A percentile compares a stretch with the other conserved stretches of the same genome.
phyloP scores from a whole-genome alignment of 2,113 vertebrate genomes.

The Leucoraja erinaceus region DNA sequence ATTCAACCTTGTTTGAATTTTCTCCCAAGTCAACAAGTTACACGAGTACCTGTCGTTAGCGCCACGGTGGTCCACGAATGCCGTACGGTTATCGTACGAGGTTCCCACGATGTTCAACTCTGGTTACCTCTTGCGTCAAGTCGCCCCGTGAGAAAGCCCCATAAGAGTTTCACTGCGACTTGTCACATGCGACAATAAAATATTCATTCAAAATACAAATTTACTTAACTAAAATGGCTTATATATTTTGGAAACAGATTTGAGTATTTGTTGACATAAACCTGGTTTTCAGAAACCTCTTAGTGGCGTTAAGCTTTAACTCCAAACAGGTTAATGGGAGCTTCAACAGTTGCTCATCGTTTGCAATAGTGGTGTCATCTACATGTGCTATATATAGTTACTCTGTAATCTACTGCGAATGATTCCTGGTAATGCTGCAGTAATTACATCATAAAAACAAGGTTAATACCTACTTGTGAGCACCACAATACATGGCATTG shows the following conservation, averaged over 20 bases:
- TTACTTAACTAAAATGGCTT: neutral
- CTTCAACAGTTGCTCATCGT: neutral
- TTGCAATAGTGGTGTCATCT: neutral
- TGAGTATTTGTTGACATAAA: neutral
- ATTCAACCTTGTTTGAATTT: no score
- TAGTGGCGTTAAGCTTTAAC: neutral
- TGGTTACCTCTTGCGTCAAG: no score
- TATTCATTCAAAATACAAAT: neutral
- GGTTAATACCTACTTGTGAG: constrained; percentile 36
- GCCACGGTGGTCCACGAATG: no score
- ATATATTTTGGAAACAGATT: neutral
- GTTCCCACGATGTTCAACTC: no score
- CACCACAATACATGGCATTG: neutral
- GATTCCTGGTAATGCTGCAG: constrained; percentile 18
- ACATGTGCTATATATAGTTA: constrained; percentile 29
- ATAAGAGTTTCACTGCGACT: no score
- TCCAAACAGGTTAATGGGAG: constrained; percentile 15
- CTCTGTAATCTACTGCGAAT: constrained; percentile 30
- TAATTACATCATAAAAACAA: constrained; percentile 32
- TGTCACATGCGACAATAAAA: no score
- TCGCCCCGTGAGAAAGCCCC: no score
- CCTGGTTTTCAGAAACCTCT: neutral
- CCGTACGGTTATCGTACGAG: no score
- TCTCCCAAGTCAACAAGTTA: no score
- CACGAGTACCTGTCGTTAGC: no score